These are phyloP conservation scores for Turritopsis dohrnii DNA, from an alignment of 30 jellyfish, hydroid and myxozoan genomes.

Conservation along the genomic window DNA sequence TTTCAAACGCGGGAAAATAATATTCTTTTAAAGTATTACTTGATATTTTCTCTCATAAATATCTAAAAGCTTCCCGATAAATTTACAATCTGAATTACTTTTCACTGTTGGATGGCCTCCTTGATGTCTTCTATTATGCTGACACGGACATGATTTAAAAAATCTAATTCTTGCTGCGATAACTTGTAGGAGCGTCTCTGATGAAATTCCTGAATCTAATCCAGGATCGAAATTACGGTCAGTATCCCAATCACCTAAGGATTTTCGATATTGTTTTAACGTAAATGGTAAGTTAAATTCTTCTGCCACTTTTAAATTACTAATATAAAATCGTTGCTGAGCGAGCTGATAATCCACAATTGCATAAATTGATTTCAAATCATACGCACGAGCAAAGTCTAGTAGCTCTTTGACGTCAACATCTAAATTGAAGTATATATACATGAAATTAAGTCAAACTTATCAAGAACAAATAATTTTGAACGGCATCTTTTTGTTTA, in stretches of 20 bases:
- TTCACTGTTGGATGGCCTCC: neutral
- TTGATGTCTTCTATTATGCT: neutral
- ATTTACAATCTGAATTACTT: neutral
- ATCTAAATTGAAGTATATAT: neutral
- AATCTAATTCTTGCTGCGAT: neutral
- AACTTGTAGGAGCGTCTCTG: neutral
- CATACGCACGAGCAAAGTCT: neutral
- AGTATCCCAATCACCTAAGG: neutral
- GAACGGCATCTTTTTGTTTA: too few species aligned
- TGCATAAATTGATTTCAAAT: neutral
- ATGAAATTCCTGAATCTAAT: neutral
- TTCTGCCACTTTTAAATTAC: neutral
- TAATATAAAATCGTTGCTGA: neutral
- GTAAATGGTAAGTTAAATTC: neutral
- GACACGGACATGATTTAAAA: neutral
- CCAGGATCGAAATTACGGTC: neutral
- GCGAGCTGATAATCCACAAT: neutral
- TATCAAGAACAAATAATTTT: too few species aligned
- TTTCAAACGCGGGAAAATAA: too few species aligned
- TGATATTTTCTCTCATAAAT: neutral
- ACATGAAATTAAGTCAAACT: neutral
- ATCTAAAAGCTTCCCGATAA: neutral
- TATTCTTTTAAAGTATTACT: too few species aligned
- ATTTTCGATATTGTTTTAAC: neutral
- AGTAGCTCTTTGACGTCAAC: neutral